A percentile compares a stretch with the other conserved stretches of the same genome.
These are phyloP conservation scores for Emys orbicularis DNA, from an alignment of 2,797 vertebrate genomes.

Conservation along the genomic window DNA sequence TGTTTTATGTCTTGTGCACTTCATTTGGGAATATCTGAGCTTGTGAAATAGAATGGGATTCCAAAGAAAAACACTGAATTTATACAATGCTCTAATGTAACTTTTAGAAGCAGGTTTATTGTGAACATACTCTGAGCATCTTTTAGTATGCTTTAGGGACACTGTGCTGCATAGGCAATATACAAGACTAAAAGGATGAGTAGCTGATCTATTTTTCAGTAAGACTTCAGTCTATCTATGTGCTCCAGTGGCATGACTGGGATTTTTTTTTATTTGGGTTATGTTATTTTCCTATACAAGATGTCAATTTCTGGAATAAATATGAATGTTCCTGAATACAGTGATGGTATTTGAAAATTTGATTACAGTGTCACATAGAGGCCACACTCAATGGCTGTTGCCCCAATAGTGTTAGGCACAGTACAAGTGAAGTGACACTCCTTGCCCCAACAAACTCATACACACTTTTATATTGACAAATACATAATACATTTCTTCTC, in stretches of 20 bases:
- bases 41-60: background rate
- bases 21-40: background rate
- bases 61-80: slow-evolving; percentile 12
- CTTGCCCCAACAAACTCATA: background rate
- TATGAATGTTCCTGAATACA: background rate
- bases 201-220: background rate
- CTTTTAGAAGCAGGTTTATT: background rate
- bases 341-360: background rate
- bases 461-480: background rate
- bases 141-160: background rate
- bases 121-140: background rate
- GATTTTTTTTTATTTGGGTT: background rate
- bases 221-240: background rate
- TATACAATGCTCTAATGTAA: background rate
- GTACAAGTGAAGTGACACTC: background rate
- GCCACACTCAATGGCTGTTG: too few species aligned
- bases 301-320: slow-evolving; percentile 2
- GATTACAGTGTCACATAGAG: background rate
- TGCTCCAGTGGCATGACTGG: background rate
- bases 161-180: background rate
- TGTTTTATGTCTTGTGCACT: background rate
- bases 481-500: background rate
- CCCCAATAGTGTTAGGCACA: background rate
- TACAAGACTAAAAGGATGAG: background rate
- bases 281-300: background rate